A percentile compares a stretch with the other conserved stretches of the same genome.
phyloP scores from a whole-genome alignment of 2,888 invertebrate genomes.

The Epirrita christyi region DNA sequence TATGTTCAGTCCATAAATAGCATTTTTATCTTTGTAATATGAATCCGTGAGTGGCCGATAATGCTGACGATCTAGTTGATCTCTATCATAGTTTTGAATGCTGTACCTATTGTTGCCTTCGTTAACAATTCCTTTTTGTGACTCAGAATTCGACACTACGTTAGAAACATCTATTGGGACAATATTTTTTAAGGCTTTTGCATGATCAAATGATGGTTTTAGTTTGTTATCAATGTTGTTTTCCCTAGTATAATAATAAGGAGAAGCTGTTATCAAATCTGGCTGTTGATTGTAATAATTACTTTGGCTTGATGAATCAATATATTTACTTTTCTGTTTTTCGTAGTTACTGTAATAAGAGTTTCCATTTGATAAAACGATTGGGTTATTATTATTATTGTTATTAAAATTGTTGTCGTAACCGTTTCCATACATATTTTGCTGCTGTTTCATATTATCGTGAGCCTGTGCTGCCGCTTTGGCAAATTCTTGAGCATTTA shows the following conservation, averaged over 20 bases:
- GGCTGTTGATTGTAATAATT: slow-evolving; percentile 53
- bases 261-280: slow-evolving; percentile 68
- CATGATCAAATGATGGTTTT: slow-evolving; percentile 76
- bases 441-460: slow-evolving; percentile 69
- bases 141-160: slow-evolving; percentile 66
- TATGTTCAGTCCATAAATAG: slow-evolving; percentile 65
- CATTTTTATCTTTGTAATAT: slow-evolving; percentile 76
- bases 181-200: slow-evolving; percentile 78
- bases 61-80: slow-evolving; percentile 63
- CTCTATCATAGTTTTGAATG: slow-evolving; percentile 59
- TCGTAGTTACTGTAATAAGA: slow-evolving; percentile 56
- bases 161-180: slow-evolving; percentile 79
- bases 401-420: slow-evolving; percentile 45
- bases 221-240: slow-evolving; percentile 56
- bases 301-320: slow-evolving; percentile 50
- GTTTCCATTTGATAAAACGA: slow-evolving; percentile 36
- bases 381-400: slow-evolving; percentile 30
- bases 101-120: slow-evolving; percentile 55
- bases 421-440: slow-evolving; percentile 50
- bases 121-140: slow-evolving; percentile 49
- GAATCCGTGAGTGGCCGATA: slow-evolving; percentile 68
- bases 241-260: slow-evolving; percentile 63
- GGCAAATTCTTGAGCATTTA: slow-evolving; percentile 72
- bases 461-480: slow-evolving; percentile 76
- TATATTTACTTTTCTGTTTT: slow-evolving; percentile 59